These are phyloP conservation scores for Trisateles emortualis DNA, from an alignment of 2,888 invertebrate species.

Conservation along the genomic window DNA sequence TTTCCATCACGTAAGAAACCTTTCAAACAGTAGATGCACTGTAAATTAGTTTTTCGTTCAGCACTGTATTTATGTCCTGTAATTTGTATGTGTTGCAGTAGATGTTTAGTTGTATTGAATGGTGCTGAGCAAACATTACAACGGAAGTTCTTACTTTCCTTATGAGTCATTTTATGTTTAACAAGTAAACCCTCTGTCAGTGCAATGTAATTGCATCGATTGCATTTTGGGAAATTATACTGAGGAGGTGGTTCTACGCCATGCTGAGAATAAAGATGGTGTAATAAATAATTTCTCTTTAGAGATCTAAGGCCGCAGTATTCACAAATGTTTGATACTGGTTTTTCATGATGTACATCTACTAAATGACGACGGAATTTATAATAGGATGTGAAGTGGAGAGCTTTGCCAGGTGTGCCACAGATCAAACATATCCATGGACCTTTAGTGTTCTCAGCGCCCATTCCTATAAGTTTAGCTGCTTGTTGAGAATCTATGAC, in stretches of 20 bases:
- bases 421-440: slow-evolving; percentile 95
- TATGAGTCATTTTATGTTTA: slow-evolving; percentile 90
- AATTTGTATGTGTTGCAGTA: slow-evolving; percentile 84
- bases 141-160: slow-evolving; percentile 75
- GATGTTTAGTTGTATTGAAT: slow-evolving; percentile 74
- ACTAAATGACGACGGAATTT: slow-evolving; percentile 93
- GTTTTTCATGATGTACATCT: slow-evolving; percentile 92
- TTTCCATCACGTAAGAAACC: slow-evolving; percentile 90
- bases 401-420: slow-evolving; percentile 88
- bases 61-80: slow-evolving; percentile 84
- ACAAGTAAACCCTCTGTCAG: slow-evolving; percentile 90
- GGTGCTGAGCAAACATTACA: slow-evolving; percentile 87
- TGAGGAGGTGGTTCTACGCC: slow-evolving; percentile 90
- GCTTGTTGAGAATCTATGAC: slow-evolving; percentile 88
- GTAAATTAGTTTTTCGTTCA: slow-evolving; percentile 79
- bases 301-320: slow-evolving; percentile 93
- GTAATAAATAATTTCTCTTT: slow-evolving; percentile 91
- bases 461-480: slow-evolving; percentile 86
- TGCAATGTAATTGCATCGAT: slow-evolving; percentile 91
- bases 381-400: slow-evolving; percentile 92
- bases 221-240: slow-evolving; percentile 93
- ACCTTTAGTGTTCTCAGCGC: slow-evolving; percentile 89
- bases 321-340: slow-evolving; percentile 93
- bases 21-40: slow-evolving; percentile 92
- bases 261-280: slow-evolving; percentile 94